Evolutionary conservation across 2,113 vertebrate genomes (phyloP), one percentile per base, ranked within the genome.

Genomic region (Sinocyclocheilus rhinocerous): DNA sequence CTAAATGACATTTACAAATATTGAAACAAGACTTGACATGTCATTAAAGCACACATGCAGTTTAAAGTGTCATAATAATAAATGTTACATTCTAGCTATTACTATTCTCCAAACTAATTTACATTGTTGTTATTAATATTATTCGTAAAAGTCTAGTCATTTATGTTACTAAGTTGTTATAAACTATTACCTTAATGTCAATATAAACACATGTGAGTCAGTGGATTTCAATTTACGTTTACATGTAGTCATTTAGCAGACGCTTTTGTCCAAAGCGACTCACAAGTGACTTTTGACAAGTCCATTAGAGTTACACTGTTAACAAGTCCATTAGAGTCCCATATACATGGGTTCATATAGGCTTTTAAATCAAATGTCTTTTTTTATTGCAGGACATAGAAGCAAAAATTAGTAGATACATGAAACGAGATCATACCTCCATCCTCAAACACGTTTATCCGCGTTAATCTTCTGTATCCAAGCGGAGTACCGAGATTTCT

Each of bases 341-440:
- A 55, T 18, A 18, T 6, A 55, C 52, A 18, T 18, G 15, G 52
- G 18, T 55, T 55, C 16, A 55, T 6, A 18, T 55, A 55, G 16
- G 52, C 15, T 52, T 52, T 52, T 52, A 59, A 59, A 22, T 50
- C 48, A 50, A 50, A 50, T 50, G 3, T 4, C 48, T 48, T 13
- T 45, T 50, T 50, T 50, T 50, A 50, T 50, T 48, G 45, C 45
- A 45, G 45, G 45, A 11, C 45, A 48, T 12, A 48, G 11, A 48
- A 0, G 45, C 10, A 48, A 48, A 48, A 48, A 12, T 11, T 48
- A 48, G 12, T 48, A 12, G 11, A 48, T 48, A 48, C 45, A 76
- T 50, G 26, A 77, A 61, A n/a, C 20, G 36, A 81, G 22, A 48
- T 65, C 78, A 45, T 81, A 81, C 78, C 78, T 81, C 78, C 78